A percentile compares a stretch with the other conserved stretches of the same genome.
These are phyloP conservation scores for Enteromius viviparus DNA, from an alignment of 2,797 vertebrate species.

Conservation along the genomic window DNA sequence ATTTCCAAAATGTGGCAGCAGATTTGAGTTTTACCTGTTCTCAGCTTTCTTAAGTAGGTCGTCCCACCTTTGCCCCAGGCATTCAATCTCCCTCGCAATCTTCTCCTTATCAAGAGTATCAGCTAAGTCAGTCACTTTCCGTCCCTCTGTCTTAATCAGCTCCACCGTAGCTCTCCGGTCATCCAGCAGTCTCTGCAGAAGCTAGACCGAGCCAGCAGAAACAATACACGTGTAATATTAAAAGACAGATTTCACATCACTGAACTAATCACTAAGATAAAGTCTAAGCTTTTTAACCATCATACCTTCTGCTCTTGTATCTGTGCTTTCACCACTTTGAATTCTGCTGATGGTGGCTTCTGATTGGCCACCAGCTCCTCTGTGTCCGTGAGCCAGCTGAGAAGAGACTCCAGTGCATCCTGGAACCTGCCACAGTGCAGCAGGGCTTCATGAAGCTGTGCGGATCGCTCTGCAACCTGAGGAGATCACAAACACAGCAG, in stretches of 20 bases:
- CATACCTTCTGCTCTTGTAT: conserved; percentile 98
- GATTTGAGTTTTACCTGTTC: conserved; percentile 81
- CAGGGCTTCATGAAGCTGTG: conserved; percentile 95
- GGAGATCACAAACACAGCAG: conserved; percentile 17
- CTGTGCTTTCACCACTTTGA: conserved; percentile 98
- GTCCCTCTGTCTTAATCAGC: conserved; percentile 92
- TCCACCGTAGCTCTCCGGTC: conserved; percentile 93
- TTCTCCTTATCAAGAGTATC: conserved; percentile 91
- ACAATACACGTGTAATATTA: conserved; percentile 16
- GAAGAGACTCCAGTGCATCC: conserved; percentile 95
- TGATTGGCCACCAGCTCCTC: conserved; percentile 97
- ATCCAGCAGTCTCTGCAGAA: conserved; percentile 93
- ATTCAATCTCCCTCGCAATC: conserved; percentile 88
- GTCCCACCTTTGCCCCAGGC: conserved; percentile 92
- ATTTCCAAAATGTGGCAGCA: neutral
- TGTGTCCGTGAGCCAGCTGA: conserved; percentile 96
- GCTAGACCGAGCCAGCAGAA: conserved; percentile 76
- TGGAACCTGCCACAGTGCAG: conserved; percentile 97
- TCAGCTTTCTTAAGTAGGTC: conserved; percentile 91
- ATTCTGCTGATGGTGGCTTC: conserved; percentile 95
- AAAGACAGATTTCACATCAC: neutral
- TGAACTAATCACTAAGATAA: no score
- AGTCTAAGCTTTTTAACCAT: neutral
- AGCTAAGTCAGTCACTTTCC: conserved; percentile 89
- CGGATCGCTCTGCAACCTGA: conserved; percentile 94